A percentile compares a stretch with the other conserved stretches of the same genome.
Conservation (phyloP, 2,113 vertebrate genomes). For the Corythoichthys haematopterus region DNA sequence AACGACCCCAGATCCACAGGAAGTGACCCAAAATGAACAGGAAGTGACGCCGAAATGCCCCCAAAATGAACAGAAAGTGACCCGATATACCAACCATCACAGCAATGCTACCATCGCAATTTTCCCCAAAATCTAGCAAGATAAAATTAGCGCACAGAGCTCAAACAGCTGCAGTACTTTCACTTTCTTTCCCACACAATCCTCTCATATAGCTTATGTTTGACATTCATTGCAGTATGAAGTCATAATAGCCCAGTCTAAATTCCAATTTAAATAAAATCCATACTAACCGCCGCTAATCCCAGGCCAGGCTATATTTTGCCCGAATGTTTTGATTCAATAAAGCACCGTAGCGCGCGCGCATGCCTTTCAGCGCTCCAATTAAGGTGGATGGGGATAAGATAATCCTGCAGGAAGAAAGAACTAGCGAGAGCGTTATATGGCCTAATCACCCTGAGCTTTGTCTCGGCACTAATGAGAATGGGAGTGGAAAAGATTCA, state of each 20-base stretch:
- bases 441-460: conserved; percentile 56
- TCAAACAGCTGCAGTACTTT: neutral
- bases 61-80: too few species aligned
- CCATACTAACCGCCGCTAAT: neutral
- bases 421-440: conserved; percentile 41
- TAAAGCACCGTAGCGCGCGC: conserved; percentile 14
- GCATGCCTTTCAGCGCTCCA: conserved; percentile 47
- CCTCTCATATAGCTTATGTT: neutral
- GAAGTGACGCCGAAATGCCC: too few species aligned
- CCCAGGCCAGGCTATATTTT: neutral
- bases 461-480: conserved; percentile 51
- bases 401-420: conserved; percentile 53
- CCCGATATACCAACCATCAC: too few species aligned
- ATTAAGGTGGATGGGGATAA: conserved; percentile 48
- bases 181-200: neutral
- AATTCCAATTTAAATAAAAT: neutral
- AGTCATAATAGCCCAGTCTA: neutral
- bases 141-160: neutral
- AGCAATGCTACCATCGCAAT: too few species aligned
- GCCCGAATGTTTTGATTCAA: conserved; percentile 6
- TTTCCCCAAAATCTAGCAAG: neutral
- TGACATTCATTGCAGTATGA: neutral
- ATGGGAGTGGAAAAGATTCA: conserved; percentile 54
- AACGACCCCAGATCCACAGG: too few species aligned
- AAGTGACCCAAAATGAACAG: too few species aligned